A percentile compares a stretch with the other conserved stretches of the same genome.
These are phyloP conservation scores for Dendropsophus ebraccatus DNA, from an alignment of 2,113 vertebrate genomes.

Conservation along the genomic window DNA sequence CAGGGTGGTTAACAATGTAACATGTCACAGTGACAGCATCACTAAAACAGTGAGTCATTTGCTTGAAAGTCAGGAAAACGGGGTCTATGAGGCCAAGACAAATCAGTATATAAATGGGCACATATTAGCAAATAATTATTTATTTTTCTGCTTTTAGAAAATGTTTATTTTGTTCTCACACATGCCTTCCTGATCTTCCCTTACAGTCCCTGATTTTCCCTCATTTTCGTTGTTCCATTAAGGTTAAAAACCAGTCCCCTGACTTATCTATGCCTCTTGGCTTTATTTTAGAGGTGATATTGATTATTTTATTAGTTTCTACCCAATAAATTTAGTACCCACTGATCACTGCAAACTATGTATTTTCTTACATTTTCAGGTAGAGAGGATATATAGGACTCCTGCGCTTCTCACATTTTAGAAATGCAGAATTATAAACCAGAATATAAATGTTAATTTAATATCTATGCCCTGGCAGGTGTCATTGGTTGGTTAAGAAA, in stretches of 20 bases:
- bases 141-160: neutral
- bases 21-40: neutral
- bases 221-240: neutral
- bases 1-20: neutral
- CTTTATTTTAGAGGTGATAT: neutral
- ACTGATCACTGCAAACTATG: neutral
- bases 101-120: neutral
- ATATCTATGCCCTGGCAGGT: conserved; percentile 14
- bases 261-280: neutral
- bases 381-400: neutral
- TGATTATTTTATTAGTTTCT: neutral
- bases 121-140: neutral
- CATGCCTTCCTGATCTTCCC: neutral
- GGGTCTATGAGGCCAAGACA: neutral
- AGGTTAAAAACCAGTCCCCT: neutral
- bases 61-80: neutral
- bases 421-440: neutral
- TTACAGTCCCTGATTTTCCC: neutral
- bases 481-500: conserved; percentile 8
- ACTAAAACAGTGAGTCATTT: neutral
- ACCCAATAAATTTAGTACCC: neutral
- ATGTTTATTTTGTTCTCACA: too few species aligned
- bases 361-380: neutral
- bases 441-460: conserved; percentile 16
- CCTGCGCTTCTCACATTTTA: neutral